Percentiles rank a stretch among this genome's conserved stretches.
These are phyloP conservation scores for Drosophila tsacasi DNA, from an alignment of 1,140 invertebrate genomes.

Conservation along the genomic window DNA sequence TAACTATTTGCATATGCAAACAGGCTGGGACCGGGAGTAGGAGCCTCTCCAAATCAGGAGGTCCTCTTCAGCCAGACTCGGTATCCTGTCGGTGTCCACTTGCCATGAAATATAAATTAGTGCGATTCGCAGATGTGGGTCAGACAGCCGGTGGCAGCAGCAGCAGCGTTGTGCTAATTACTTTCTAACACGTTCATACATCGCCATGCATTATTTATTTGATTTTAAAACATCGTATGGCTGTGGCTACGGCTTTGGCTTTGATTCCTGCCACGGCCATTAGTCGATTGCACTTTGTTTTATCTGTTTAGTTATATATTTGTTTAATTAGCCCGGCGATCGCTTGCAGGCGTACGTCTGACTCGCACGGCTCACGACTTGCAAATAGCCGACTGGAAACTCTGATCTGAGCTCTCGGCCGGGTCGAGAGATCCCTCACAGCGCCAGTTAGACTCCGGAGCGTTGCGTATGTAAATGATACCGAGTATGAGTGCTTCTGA, in stretches of 20 bases:
- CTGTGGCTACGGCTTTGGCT: conserved; percentile 30
- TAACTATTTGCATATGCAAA: conserved; percentile 53
- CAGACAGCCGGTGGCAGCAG: conserved; percentile 11
- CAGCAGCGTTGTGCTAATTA: conserved; percentile 36
- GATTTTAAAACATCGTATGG: conserved; percentile 2
- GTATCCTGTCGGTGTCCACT: conserved; percentile 18
- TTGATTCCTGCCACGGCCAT: conserved; percentile 51
- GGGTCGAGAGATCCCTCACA: conserved; percentile 43
- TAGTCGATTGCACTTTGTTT: conserved; percentile 63
- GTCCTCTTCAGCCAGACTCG: conserved; percentile 14
- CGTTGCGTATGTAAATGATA: conserved; percentile 52
- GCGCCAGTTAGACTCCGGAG: conserved; percentile 50
- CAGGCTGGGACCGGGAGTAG: background rate
- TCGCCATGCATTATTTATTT: conserved; percentile 31
- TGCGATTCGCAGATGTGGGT: conserved; percentile 36
- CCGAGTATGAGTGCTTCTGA: conserved; percentile 45
- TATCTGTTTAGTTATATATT: conserved; percentile 14
- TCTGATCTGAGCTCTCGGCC: conserved; percentile 28
- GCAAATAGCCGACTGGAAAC: conserved; percentile 65
- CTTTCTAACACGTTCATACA: conserved; percentile 24
- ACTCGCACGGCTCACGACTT: conserved; percentile 63
- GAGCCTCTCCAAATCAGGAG: conserved; percentile 4
- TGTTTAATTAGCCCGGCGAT: conserved; percentile 10
- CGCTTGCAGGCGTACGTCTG: conserved; percentile 55
- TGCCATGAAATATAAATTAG: conserved; percentile 56